A percentile compares a stretch with the other conserved stretches of the same genome.
These are phyloP conservation scores for Uloborus plumipes DNA, from an alignment of 2,888 invertebrate species.

Conservation along the genomic window DNA sequence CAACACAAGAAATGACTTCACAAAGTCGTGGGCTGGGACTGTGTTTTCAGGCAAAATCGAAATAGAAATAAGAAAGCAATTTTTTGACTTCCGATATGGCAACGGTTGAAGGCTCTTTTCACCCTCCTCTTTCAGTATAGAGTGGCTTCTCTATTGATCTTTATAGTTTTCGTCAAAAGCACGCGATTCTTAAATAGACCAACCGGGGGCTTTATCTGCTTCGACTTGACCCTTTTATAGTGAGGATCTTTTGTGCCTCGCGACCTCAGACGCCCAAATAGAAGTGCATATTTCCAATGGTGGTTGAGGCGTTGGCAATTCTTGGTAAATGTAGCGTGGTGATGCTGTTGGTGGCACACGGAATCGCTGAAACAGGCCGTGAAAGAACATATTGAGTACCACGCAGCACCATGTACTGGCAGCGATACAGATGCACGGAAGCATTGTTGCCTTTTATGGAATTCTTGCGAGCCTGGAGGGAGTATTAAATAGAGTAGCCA, in stretches of 20 bases:
- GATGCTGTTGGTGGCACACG: constrained; percentile 36
- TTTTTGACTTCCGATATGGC: constrained; percentile 7
- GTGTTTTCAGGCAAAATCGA: constrained; percentile 3
- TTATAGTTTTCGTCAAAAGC: background rate
- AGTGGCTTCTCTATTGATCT: constrained; percentile 27
- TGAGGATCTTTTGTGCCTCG: background rate
- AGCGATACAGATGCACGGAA: constrained; percentile 32
- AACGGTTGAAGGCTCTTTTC: background rate
- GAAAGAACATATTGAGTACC: constrained; percentile 27
- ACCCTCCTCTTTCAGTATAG: constrained; percentile 13
- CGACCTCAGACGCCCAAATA: constrained; percentile 19
- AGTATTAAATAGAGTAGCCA: no score
- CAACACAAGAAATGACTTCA: constrained; percentile 56
- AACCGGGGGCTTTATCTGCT: background rate
- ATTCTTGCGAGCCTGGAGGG: background rate
- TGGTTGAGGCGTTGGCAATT: constrained; percentile 46
- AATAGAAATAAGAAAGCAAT: constrained; percentile 18
- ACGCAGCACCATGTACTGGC: constrained; percentile 16
- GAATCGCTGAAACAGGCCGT: constrained; percentile 16
- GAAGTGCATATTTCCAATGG: constrained; percentile 44
- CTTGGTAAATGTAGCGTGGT: constrained; percentile 33
- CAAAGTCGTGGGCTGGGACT: constrained; percentile 38
- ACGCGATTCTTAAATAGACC: constrained; percentile 21
- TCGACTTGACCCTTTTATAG: constrained; percentile 51
- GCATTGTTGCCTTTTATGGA: constrained; percentile 31